phyloP scores from a whole-genome alignment of 2,113 vertebrate genomes.

The Brachypodius melanocephalos region DNA sequence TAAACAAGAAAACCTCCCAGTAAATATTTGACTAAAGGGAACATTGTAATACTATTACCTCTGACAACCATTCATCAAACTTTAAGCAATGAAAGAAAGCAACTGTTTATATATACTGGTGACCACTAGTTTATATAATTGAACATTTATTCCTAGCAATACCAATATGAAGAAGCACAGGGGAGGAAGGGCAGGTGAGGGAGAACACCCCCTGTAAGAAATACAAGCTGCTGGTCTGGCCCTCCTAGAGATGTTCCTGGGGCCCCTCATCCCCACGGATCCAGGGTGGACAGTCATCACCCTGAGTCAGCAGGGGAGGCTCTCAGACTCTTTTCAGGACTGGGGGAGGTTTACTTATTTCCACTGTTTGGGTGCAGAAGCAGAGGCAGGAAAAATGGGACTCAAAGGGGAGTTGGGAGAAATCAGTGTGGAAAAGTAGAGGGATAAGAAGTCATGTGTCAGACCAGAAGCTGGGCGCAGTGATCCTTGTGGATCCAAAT shows the following conservation, averaged over 20 bases:
- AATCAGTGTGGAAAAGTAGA: neutral
- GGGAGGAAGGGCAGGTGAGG: neutral
- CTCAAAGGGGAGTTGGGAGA: neutral
- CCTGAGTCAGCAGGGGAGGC: rapidly evolving
- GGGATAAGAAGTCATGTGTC: neutral
- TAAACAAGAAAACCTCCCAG: neutral
- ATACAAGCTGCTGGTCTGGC: rapidly evolving
- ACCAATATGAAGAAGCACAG: rapidly evolving
- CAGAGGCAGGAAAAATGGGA: neutral
- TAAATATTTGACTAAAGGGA: neutral
- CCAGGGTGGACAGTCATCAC: rapidly evolving
- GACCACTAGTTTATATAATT: neutral
- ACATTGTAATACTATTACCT: neutral
- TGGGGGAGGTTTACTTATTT: neutral
- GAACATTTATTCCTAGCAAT: neutral
- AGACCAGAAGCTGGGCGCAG: neutral
- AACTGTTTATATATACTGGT: neutral
- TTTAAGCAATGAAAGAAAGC: neutral
- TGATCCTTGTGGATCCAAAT: neutral
- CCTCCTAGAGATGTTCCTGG: neutral
- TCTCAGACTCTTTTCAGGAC: neutral
- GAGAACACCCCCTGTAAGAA: neutral
- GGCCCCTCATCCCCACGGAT: rapidly evolving
- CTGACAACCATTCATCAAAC: neutral
- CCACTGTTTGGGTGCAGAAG: neutral